Percentiles rank a stretch among this genome's conserved stretches.
These are phyloP conservation scores for Sphecodes monilicornis DNA, from an alignment of 2,888 invertebrate genomes.

Conservation along the genomic window DNA sequence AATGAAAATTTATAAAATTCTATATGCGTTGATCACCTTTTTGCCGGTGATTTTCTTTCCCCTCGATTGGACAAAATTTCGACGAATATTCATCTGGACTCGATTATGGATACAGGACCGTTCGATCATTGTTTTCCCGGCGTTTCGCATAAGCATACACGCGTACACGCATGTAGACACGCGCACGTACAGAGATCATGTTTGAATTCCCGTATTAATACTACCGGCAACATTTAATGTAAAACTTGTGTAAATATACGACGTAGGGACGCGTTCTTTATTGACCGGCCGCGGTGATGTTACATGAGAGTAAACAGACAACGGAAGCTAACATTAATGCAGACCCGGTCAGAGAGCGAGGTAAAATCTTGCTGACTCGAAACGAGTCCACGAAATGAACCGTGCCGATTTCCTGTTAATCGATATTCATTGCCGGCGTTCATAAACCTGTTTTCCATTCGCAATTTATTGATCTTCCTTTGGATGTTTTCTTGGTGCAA, in stretches of 20 bases:
- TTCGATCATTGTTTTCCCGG: conserved; percentile 33
- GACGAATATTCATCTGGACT: background rate
- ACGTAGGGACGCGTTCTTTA: conserved; percentile 12
- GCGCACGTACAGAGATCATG: background rate
- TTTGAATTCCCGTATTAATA: conserved; percentile 36
- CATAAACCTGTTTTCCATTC: background rate
- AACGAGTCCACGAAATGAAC: conserved; percentile 8
- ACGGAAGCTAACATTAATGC: conserved; percentile 18
- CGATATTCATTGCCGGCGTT: background rate
- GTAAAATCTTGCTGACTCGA: background rate
- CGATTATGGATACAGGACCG: background rate
- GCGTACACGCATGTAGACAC: background rate
- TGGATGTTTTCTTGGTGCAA: too few relatives aligned
- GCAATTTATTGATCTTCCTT: background rate
- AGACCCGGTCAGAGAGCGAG: background rate
- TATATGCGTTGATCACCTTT: background rate
- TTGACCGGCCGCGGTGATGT: conserved; percentile 23
- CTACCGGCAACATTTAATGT: conserved; percentile 27
- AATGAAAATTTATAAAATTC: background rate
- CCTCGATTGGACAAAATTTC: background rate
- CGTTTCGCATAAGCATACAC: conserved; percentile 20
- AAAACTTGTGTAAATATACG: conserved; percentile 37
- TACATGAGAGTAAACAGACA: conserved; percentile 17
- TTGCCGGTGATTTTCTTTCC: background rate
- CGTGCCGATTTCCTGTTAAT: background rate